Conservation (phyloP, 1,140 invertebrate genomes). For the Heliconius congener region DNA sequence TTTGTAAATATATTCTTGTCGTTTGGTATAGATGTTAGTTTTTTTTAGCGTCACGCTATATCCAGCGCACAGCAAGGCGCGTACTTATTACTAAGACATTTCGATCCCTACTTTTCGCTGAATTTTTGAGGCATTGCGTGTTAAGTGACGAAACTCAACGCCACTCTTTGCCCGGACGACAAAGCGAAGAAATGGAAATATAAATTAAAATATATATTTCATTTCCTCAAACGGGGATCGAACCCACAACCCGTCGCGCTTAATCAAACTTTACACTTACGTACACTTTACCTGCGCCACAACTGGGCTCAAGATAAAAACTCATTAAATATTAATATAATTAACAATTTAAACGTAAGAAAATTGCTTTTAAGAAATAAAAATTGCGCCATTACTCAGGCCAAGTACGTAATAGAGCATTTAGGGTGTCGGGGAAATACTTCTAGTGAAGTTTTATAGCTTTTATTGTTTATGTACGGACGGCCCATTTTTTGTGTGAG, state of each 20-base stretch:
- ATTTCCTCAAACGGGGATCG: background rate
- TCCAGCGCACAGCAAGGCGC: background rate
- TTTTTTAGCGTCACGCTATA: background rate
- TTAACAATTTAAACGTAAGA: conserved; percentile 15
- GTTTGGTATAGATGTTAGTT: too few relatives aligned
- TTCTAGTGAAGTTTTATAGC: conserved; percentile 56
- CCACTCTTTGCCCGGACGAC: background rate
- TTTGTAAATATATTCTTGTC: background rate
- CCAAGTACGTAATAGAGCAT: conserved; percentile 43
- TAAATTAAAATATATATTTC: background rate
- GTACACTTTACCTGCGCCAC: background rate
- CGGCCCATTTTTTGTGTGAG: conserved; percentile 60
- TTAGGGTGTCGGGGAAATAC: conserved; percentile 41
- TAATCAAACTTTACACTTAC: background rate
- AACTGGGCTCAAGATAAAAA: background rate
- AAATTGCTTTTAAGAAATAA: conserved; percentile 30
- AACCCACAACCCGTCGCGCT: background rate
- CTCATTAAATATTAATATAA: background rate
- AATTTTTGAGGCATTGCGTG: background rate
- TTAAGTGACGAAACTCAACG: background rate
- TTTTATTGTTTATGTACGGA: conserved; percentile 67
- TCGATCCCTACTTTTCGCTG: background rate
- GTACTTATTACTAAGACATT: background rate
- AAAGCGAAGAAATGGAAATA: background rate
- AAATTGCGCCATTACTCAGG: conserved; percentile 40